phyloP scores from a whole-genome alignment of 2,113 vertebrate genomes.

The Tachuris rubrigastra region DNA sequence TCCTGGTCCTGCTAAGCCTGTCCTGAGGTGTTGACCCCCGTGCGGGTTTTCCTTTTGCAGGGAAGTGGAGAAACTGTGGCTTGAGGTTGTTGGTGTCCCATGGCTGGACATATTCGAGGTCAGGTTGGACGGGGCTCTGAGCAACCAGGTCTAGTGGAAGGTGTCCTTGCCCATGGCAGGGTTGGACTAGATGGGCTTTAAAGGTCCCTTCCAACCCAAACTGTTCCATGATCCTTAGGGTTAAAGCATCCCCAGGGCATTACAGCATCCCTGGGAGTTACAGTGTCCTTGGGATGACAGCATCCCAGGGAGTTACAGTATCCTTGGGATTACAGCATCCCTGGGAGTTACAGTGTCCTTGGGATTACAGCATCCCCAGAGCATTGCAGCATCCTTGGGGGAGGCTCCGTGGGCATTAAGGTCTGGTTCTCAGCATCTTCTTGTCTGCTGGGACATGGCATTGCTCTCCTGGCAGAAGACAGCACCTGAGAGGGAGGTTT shows the following conservation, averaged over 20 bases:
- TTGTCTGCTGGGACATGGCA: not conserved
- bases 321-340: no score
- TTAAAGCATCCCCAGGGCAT: no score
- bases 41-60: rapidly evolving
- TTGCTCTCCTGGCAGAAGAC: not conserved
- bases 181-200: not conserved
- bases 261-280: no score
- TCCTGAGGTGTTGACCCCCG: not conserved
- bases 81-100: not conserved
- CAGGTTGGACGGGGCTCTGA: not conserved
- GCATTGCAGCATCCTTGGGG: no score
- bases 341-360: no score
- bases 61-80: not conserved
- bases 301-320: no score
- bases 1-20: not conserved
- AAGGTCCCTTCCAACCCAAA: not conserved
- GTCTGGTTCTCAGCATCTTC: not conserved
- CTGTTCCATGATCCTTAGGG: not conserved
- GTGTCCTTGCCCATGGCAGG: not conserved
- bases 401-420: not conserved
- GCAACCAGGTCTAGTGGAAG: not conserved
- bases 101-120: not conserved
- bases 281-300: no score
- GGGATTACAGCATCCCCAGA: no score
- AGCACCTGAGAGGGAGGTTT: not conserved